Evolutionary conservation across 2,797 vertebrate genomes (phyloP).

Genomic region (Enteromius treurensis): DNA sequence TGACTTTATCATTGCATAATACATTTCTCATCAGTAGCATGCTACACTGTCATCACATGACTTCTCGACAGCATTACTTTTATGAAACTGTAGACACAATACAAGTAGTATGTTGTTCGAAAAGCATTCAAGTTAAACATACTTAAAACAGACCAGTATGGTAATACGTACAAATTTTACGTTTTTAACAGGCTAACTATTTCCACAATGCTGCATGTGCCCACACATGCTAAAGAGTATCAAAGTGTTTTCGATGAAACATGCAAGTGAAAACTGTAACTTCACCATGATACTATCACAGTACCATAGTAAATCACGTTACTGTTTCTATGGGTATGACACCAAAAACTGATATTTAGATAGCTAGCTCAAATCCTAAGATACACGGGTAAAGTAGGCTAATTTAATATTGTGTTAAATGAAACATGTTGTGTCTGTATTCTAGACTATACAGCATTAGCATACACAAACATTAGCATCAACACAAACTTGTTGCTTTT

Average conservation of each 20-base stretch:
- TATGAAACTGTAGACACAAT: background rate
- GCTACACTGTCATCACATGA: background rate
- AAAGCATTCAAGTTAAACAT: background rate
- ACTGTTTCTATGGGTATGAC: background rate
- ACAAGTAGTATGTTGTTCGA: background rate
- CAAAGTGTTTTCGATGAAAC: background rate
- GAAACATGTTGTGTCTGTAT: background rate
- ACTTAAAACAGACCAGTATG: background rate
- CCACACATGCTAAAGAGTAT: background rate
- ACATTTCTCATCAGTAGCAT: background rate
- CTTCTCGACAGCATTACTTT: background rate
- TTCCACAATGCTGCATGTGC: background rate
- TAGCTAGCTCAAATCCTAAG: background rate
- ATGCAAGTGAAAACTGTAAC: background rate
- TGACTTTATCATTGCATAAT: background rate
- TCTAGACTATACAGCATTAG: background rate
- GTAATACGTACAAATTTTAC: background rate
- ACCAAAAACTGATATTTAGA: background rate
- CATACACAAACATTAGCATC: slow-evolving; percentile 7
- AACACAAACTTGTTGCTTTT: slow-evolving; percentile 25
- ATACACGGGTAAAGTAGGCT: background rate
- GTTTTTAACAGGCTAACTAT: background rate
- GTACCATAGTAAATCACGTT: background rate
- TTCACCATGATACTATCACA: background rate
- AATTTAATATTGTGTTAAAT: background rate